phyloP scores from a whole-genome alignment of 2,797 vertebrate species.

The Malurus splendens region DNA sequence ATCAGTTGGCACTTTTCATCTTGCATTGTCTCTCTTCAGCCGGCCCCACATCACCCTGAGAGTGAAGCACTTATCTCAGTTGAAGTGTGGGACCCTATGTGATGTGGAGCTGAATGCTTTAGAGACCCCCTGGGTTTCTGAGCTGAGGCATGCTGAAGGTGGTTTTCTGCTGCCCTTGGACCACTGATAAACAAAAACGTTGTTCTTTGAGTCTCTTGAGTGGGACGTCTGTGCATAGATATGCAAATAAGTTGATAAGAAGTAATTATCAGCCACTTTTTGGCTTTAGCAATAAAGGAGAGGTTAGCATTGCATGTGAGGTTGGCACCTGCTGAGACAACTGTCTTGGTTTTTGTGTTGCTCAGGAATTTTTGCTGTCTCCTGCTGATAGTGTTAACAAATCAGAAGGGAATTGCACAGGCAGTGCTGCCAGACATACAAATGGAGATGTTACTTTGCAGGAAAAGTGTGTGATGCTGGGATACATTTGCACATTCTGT shows the following conservation, averaged over 20 bases:
- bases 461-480: neutral
- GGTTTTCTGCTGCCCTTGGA: neutral
- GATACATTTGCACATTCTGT: neutral
- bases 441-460: neutral
- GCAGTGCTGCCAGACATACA: neutral
- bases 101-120: neutral
- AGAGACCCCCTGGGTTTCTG: neutral
- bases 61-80: neutral
- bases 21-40: neutral
- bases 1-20: neutral
- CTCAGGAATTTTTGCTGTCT: neutral
- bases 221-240: neutral
- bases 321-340: neutral
- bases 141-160: neutral
- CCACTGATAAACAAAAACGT: neutral
- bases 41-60: neutral
- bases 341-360: neutral
- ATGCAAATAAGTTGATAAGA: neutral
- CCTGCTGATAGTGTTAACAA: neutral
- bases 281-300: neutral
- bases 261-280: neutral
- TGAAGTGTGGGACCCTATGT: fast-evolving
- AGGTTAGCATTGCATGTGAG: neutral
- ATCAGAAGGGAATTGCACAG: neutral
- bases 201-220: neutral